Evolutionary conservation across 1,140 invertebrate genomes (phyloP).

Genomic region (Elymnias hypermnestra): DNA sequence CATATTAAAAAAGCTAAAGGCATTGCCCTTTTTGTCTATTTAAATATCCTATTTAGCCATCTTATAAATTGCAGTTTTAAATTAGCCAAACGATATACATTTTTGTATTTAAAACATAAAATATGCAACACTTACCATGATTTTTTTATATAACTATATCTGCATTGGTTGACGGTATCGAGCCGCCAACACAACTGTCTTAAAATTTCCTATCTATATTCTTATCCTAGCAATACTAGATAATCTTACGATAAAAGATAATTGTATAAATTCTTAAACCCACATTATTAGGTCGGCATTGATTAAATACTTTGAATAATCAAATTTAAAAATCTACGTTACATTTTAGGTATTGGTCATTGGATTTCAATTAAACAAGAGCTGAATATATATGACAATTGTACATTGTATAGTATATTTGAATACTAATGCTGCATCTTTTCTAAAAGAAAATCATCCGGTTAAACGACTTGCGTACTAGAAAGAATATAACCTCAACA

Average conservation of each 20-base stretch:
- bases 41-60: no score
- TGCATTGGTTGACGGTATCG: conserved; percentile 44
- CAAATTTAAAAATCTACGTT: no score
- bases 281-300: conserved; percentile 36
- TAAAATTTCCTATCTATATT: conserved; percentile 33
- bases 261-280: conserved; percentile 38
- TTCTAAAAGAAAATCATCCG: no score
- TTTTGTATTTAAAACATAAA: background rate
- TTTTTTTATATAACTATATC: conserved; percentile 14
- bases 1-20: no score
- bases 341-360: background rate
- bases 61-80: background rate
- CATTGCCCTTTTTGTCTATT: no score
- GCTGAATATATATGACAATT: no score
- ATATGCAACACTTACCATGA: conserved; percentile 64
- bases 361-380: background rate
- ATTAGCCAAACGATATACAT: background rate
- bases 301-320: conserved; percentile 20
- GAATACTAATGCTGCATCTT: no score
- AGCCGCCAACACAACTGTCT: conserved; percentile 53
- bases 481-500: no score
- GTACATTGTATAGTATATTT: no score
- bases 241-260: conserved; percentile 50
- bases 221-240: conserved; percentile 46
- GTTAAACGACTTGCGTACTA: no score